Evolutionary conservation across 2,888 invertebrate genomes (phyloP).

Genomic region (Lacanobia wlatinum): DNA sequence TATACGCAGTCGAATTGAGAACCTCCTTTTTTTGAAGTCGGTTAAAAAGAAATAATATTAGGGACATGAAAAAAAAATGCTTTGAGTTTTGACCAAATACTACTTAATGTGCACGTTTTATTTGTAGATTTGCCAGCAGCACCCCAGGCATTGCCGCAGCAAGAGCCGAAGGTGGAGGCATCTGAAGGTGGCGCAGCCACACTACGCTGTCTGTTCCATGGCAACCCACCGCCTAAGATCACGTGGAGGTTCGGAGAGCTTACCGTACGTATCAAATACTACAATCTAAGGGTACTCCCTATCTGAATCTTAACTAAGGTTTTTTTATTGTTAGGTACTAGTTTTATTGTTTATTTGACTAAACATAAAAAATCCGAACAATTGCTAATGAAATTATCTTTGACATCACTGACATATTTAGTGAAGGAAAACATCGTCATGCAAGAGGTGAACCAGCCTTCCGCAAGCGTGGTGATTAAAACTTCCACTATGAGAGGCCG

Average conservation of each 20-base stretch:
- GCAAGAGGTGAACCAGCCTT: too few relatives aligned
- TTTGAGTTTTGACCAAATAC: neutral
- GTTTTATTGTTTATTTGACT: too few relatives aligned
- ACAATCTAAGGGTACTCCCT: neutral
- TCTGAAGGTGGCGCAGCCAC: slow-evolving; percentile 94
- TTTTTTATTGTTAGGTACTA: too few relatives aligned
- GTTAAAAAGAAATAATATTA: too few relatives aligned
- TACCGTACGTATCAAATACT: slow-evolving; percentile 88
- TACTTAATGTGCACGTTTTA: neutral
- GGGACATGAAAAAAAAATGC: too few relatives aligned
- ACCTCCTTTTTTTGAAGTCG: too few relatives aligned
- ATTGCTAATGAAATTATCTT: too few relatives aligned
- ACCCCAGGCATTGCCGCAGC: slow-evolving; percentile 80
- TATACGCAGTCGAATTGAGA: too few relatives aligned
- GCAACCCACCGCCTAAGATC: slow-evolving; percentile 94
- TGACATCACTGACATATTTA: too few relatives aligned
- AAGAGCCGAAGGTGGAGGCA: slow-evolving; percentile 92
- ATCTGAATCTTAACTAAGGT: neutral
- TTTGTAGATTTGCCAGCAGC: slow-evolving; percentile 77
- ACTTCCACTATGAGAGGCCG: neutral
- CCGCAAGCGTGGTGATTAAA: too few relatives aligned
- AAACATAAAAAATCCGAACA: too few relatives aligned
- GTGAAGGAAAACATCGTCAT: neutral
- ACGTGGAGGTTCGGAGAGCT: slow-evolving; percentile 94
- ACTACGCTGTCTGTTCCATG: slow-evolving; percentile 94